Base-by-base conservation (phyloP, 1,140 invertebrate species). In the Drosophila neocordata region DNA sequence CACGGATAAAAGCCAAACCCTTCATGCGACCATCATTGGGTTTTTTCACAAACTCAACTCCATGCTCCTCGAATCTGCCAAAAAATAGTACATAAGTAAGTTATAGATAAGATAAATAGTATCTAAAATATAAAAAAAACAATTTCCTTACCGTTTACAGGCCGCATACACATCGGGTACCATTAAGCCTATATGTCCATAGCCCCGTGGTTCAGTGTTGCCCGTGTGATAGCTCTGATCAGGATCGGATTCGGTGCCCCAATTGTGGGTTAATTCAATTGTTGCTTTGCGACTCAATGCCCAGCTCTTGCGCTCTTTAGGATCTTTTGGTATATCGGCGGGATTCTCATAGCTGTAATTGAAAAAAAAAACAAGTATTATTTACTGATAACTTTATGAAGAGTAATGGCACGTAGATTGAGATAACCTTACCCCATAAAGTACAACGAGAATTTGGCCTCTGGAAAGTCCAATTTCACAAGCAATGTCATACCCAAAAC, bases 21-120 rank as follows among this genome's bases (percentile, higher is more conserved):
- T 97, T 98, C 97, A 98, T 98, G 91, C 96, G 97, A 75, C 97
- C 97, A 91, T 97, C 97, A 88, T 96, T 94, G 27, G 97, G 97
- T 80, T 95, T 96, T 89, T 99, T 99, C 1, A 97, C 93, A 92
- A 99, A 99, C 70, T 97, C 95, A 20, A 98, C 97, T 41, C 95
- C 95, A 44, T 96, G 92, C 68, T 96, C 93, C 91, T 98, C 96
- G 92, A 99, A 99, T 84, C 90, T 91, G 57, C 27, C 27, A 38
- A 27, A 9, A 5, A 34, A n/a, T n/a, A n/a, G n/a, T n/a, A n/a
- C n/a, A n/a, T n/a, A n/a, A n/a, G n/a, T n/a, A n/a, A n/a, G n/a
- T n/a, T n/a, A n/a, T n/a, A n/a, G n/a, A n/a, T n/a, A n/a, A n/a
- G n/a, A n/a, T n/a, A n/a, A n/a, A n/a, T n/a, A n/a, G n/a, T n/a